Evolutionary conservation across 64 coral and sea anemone genomes (phyloP).

Genomic region (Pocillopora damicornis): DNA sequence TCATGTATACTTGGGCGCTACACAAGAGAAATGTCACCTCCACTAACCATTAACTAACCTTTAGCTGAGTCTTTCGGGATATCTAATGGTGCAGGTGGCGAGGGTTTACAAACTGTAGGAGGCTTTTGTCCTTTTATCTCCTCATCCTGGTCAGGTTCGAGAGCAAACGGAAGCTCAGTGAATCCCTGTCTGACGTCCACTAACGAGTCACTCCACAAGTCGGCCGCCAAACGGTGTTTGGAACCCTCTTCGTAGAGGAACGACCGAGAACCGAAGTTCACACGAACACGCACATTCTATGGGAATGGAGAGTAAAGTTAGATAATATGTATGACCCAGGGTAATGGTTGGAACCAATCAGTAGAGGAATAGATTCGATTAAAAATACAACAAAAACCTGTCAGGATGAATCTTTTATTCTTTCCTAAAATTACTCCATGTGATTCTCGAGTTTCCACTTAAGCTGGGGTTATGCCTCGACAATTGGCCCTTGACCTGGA

Average conservation of each 20-base stretch:
- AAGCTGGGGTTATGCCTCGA: too few relatives aligned
- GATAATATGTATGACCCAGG: background rate
- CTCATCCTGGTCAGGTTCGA: slow-evolving; percentile 47
- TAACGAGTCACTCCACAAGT: slow-evolving; percentile 64
- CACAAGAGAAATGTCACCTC: background rate
- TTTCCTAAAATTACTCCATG: too few relatives aligned
- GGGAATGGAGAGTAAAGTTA: background rate
- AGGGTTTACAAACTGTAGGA: slow-evolving; percentile 20
- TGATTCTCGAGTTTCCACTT: too few relatives aligned
- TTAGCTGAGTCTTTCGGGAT: slow-evolving; percentile 16
- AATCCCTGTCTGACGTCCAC: slow-evolving; percentile 71
- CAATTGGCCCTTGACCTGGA: too few relatives aligned
- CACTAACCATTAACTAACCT: background rate
- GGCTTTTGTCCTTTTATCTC: background rate
- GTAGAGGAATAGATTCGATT: too few relatives aligned
- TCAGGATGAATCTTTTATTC: too few relatives aligned
- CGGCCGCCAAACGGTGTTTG: slow-evolving; percentile 69
- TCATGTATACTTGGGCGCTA: too few relatives aligned
- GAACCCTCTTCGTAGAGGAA: slow-evolving; percentile 76
- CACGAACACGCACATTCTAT: slow-evolving; percentile 75
- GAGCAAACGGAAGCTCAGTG: slow-evolving; percentile 67
- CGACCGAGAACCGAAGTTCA: slow-evolving; percentile 73
- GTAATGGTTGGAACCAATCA: too few relatives aligned
- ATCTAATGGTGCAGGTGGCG: background rate
- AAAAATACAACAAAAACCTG: too few relatives aligned